Conservation (phyloP, 2,113 vertebrate genomes). For the Lepus timidus region DNA sequence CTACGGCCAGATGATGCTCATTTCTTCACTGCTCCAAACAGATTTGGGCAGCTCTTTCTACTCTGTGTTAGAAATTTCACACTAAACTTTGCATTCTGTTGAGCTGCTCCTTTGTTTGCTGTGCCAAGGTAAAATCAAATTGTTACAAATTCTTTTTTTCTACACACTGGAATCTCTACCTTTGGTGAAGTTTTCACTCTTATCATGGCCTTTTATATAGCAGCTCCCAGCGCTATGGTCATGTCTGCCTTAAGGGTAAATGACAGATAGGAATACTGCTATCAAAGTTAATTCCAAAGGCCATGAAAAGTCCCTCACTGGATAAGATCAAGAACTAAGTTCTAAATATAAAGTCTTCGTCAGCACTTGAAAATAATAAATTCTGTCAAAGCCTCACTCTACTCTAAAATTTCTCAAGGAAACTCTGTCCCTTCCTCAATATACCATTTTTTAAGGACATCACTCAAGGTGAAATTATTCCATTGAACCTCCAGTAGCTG, state of each 20-base stretch:
- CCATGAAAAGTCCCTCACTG: slow-evolving; percentile 67
- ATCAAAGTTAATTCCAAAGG: slow-evolving; percentile 69
- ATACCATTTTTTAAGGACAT: slow-evolving; percentile 29
- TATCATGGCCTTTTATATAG: slow-evolving; percentile 33
- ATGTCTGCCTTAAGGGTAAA: slow-evolving; percentile 59
- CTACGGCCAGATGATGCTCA: background rate
- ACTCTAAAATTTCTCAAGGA: slow-evolving; percentile 25
- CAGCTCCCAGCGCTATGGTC: slow-evolving; percentile 46
- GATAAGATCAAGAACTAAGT: slow-evolving; percentile 68
- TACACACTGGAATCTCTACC: background rate
- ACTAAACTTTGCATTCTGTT: slow-evolving; percentile 21
- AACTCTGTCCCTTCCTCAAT: background rate
- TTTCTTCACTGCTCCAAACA: background rate
- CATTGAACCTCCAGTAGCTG: slow-evolving; percentile 2
- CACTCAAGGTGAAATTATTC: slow-evolving; percentile 20
- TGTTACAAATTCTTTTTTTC: background rate
- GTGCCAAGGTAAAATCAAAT: background rate
- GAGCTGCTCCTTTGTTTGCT: background rate
- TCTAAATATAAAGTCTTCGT: slow-evolving; percentile 73
- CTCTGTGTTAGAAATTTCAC: slow-evolving; percentile 22
- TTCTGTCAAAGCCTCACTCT: slow-evolving; percentile 16
- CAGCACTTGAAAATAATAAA: slow-evolving; percentile 46
- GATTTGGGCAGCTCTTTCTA: background rate
- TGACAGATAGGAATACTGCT: slow-evolving; percentile 67
- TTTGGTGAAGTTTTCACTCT: background rate